Percentiles rank a stretch among this genome's conserved stretches.
phyloP scores from a whole-genome alignment of 2,113 vertebrate species.

The Hippocampus zosterae region DNA sequence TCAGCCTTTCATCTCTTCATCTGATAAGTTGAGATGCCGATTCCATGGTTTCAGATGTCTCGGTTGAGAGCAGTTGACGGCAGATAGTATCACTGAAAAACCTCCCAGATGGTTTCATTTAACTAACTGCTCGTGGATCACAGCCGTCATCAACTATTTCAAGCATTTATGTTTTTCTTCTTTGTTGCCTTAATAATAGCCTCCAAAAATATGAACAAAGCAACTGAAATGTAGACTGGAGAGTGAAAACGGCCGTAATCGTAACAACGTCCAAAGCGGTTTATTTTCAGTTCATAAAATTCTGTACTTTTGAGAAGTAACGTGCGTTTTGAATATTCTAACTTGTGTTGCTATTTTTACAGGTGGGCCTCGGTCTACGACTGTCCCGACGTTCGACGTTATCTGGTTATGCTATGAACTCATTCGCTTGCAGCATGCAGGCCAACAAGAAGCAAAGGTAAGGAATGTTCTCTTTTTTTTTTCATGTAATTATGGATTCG shows the following conservation, averaged over 20 bases:
- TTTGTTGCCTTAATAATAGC: not conserved
- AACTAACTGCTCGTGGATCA: not conserved
- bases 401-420: not conserved
- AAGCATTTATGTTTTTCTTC: slow-evolving; percentile 7
- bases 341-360: not conserved
- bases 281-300: not conserved
- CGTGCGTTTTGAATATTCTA: not conserved
- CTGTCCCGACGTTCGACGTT: not conserved
- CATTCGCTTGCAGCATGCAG: not conserved
- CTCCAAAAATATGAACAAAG: too few relatives aligned
- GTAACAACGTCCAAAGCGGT: not conserved
- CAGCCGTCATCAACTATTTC: not conserved
- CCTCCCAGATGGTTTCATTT: slow-evolving; percentile 4
- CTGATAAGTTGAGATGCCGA: not conserved
- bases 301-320: not conserved
- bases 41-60: slow-evolving; percentile 6
- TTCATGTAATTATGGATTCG: not conserved
- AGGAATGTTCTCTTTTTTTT: not conserved
- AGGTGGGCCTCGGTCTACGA: not conserved
- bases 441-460: not conserved
- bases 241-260: not conserved
- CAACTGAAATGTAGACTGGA: not conserved
- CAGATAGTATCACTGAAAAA: not conserved
- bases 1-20: slow-evolving; percentile 4
- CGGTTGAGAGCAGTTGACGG: not conserved